phyloP scores from a whole-genome alignment of 1,140 invertebrate species.

The Drosophila sulfurigaster region DNA sequence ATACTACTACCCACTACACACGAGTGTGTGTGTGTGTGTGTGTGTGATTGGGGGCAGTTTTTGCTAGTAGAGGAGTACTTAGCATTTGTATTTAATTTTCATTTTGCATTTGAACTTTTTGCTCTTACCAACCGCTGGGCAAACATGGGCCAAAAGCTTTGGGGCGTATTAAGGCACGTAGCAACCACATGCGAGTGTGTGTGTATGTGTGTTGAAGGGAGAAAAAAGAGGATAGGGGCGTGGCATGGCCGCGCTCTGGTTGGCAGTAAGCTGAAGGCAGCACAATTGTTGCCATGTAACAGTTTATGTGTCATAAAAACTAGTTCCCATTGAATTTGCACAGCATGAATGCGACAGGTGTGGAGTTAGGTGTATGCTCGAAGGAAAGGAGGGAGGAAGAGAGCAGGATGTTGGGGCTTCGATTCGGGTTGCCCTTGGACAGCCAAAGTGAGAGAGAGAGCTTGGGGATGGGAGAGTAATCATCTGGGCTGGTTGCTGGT shows the following conservation, averaged over 20 bases:
- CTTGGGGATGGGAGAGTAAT: conserved; percentile 56
- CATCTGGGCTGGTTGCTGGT: conserved; percentile 47
- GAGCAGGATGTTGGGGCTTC: neutral
- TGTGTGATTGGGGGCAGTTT: conserved; percentile 28
- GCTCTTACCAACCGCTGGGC: conserved; percentile 50
- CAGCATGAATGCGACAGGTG: conserved; percentile 40
- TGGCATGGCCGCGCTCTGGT: conserved; percentile 4
- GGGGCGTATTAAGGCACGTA: conserved; percentile 54
- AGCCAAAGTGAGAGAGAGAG: neutral
- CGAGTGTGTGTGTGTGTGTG: neutral
- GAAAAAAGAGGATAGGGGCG: neutral
- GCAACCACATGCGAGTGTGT: conserved; percentile 18
- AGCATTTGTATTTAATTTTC: conserved; percentile 82
- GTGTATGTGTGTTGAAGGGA: neutral
- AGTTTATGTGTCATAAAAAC: conserved; percentile 82
- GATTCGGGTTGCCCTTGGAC: neutral
- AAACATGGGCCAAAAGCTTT: conserved; percentile 51
- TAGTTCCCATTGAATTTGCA: conserved; percentile 69
- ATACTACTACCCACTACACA: conserved; percentile 17
- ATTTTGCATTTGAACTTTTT: conserved; percentile 81
- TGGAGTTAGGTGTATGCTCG: neutral
- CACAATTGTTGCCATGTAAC: conserved; percentile 56
- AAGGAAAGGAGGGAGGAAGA: neutral
- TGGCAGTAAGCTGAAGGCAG: conserved; percentile 15
- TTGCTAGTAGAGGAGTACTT: conserved; percentile 60